Evolutionary conservation across 2,797 vertebrate species (phyloP).

Genomic region (Pseudocheirus occidentalis): DNA sequence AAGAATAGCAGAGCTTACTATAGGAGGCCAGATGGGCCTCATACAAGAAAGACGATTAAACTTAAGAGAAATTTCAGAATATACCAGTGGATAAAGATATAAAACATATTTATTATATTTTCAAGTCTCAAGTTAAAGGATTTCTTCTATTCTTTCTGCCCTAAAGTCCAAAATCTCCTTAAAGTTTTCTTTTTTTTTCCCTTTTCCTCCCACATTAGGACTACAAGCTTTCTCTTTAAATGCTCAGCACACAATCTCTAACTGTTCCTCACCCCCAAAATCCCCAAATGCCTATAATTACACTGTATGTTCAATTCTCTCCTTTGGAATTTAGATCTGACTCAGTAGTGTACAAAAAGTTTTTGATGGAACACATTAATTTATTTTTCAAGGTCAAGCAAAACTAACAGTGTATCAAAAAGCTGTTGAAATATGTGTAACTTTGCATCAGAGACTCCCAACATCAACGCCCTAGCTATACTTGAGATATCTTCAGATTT

Average conservation of each 20-base stretch:
- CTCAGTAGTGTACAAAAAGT: neutral
- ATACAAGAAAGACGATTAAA: constrained; percentile 8
- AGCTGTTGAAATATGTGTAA: neutral
- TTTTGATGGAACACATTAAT: neutral
- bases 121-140: neutral
- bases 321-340: neutral
- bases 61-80: neutral
- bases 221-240: neutral
- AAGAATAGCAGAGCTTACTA: constrained; percentile 13
- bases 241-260: neutral
- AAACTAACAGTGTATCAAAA: neutral
- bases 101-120: neutral
- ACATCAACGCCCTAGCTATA: neutral
- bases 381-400: neutral
- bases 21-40: constrained; percentile 1
- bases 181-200: neutral
- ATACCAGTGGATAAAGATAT: neutral
- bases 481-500: neutral
- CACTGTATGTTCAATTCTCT: neutral
- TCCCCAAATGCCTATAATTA: neutral
- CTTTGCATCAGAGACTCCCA: neutral
- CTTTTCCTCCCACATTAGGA: neutral
- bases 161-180: neutral
- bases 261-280: neutral
- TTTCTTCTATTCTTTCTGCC: neutral